These are phyloP conservation scores for Gisinianus flammeolus DNA, from an alignment of 2,888 invertebrate species.

Conservation along the genomic window DNA sequence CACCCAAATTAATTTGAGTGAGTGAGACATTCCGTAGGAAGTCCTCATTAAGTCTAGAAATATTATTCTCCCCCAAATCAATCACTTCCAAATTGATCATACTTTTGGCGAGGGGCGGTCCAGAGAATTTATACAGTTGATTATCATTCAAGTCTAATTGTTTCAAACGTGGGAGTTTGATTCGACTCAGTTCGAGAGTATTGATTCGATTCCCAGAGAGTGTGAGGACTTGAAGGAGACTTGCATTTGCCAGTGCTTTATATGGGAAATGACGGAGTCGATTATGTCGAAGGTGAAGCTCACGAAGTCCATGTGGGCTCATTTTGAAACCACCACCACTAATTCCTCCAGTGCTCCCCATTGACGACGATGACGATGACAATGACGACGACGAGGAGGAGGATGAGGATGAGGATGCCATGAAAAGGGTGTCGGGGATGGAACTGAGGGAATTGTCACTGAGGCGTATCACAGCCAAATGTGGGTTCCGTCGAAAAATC, in stretches of 20 bases:
- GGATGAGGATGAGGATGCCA: background rate
- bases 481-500: constrained; percentile 78
- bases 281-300: constrained; percentile 76
- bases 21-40: constrained; percentile 74
- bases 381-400: background rate
- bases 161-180: constrained; percentile 75
- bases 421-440: constrained; percentile 75
- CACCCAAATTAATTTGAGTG: constrained; percentile 77
- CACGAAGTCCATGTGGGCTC: constrained; percentile 66
- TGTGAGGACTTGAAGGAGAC: constrained; percentile 73
- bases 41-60: constrained; percentile 79
- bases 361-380: background rate
- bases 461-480: constrained; percentile 75
- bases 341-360: constrained; percentile 4
- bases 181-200: constrained; percentile 76
- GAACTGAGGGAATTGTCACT: constrained; percentile 73
- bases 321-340: constrained; percentile 8
- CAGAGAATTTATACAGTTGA: constrained; percentile 67
- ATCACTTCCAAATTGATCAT: constrained; percentile 75
- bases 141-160: constrained; percentile 78
- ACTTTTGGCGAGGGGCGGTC: constrained; percentile 76
- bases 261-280: constrained; percentile 78
- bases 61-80: constrained; percentile 76
- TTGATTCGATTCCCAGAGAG: constrained; percentile 62
- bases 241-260: constrained; percentile 76